Conservation (phyloP, 2,113 vertebrate genomes). For the Stegostoma tigrinum region DNA sequence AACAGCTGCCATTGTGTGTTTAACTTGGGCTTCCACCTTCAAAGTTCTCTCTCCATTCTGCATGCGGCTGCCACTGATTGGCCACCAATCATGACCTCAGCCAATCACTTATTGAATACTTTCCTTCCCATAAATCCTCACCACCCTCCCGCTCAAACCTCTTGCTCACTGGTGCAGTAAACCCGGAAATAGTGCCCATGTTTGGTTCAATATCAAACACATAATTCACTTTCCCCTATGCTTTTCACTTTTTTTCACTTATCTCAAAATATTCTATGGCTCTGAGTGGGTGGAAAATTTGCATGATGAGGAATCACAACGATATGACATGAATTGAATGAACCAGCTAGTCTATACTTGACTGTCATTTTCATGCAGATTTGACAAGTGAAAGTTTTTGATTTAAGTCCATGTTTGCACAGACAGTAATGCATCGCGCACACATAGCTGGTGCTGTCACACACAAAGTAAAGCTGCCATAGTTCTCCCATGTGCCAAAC, state of each 20-base stretch:
- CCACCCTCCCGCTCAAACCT: too few relatives aligned
- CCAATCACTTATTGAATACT: too few relatives aligned
- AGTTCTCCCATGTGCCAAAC: neutral
- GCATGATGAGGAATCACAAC: neutral
- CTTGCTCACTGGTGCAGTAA: too few relatives aligned
- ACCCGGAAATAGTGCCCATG: too few relatives aligned
- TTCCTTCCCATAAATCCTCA: too few relatives aligned
- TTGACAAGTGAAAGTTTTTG: neutral
- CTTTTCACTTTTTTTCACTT: neutral
- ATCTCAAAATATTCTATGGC: neutral
- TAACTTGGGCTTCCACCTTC: too few relatives aligned
- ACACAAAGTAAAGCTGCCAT: too few relatives aligned
- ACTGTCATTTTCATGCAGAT: neutral
- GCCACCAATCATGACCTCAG: too few relatives aligned
- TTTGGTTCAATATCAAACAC: neutral
- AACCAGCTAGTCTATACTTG: neutral
- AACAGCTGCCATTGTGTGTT: too few relatives aligned
- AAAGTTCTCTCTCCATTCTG: too few relatives aligned
- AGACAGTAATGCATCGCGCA: neutral
- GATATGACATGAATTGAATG: neutral
- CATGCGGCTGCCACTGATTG: too few relatives aligned
- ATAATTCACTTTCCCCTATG: too few relatives aligned
- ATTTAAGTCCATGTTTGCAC: neutral
- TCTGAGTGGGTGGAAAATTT: neutral
- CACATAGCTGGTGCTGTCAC: neutral